Evolutionary conservation across 2,797 vertebrate genomes (phyloP).

Genomic region (Clarias pachynema): DNA sequence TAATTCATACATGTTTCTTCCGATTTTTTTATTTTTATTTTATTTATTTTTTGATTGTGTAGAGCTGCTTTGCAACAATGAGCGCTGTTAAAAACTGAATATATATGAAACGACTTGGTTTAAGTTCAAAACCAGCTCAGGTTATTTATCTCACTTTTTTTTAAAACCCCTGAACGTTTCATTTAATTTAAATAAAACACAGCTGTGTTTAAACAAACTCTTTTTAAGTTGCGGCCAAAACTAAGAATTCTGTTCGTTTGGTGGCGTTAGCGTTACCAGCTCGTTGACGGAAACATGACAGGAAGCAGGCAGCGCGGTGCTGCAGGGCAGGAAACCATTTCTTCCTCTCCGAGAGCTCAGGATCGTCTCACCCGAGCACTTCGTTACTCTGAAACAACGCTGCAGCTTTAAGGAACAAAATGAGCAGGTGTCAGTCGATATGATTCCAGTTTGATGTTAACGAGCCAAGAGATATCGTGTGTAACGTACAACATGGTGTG

Average conservation of each 20-base stretch:
- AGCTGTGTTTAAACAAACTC: background rate
- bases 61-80: too few species aligned
- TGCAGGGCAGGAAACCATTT: slow-evolving; percentile 24
- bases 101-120: background rate
- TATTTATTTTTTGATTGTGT: too few species aligned
- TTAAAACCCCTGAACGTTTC: background rate
- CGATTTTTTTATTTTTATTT: too few species aligned
- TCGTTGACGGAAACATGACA: background rate
- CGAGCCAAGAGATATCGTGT: background rate
- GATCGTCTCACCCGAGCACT: background rate
- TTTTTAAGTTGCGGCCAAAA: background rate
- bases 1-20: too few species aligned
- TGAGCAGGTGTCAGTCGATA: background rate
- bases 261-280: background rate
- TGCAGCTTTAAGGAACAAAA: background rate
- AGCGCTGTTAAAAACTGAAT: too few species aligned
- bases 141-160: background rate
- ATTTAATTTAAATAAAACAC: background rate
- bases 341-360: background rate
- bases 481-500: too few species aligned
- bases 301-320: background rate
- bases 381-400: background rate
- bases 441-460: background rate
- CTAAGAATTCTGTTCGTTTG: background rate
- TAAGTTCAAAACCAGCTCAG: background rate